Evolutionary conservation across 2,797 vertebrate species (phyloP), one percentile per base, ranked within the genome.

Genomic region (Sebastes minor): DNA sequence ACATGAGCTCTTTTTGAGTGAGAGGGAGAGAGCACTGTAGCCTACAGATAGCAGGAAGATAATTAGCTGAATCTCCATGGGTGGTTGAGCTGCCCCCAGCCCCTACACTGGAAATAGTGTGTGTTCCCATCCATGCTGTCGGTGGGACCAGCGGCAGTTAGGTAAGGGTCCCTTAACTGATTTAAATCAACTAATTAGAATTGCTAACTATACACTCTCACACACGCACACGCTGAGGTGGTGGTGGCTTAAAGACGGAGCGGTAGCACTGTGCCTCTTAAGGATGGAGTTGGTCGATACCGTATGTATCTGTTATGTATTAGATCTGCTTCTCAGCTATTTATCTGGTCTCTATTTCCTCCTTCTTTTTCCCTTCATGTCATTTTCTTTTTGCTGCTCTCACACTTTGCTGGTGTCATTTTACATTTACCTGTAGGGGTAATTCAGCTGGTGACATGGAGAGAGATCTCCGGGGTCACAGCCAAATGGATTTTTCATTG

Each of bases 41-140:
- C 73, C 82, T 71, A 82, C 87, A 89, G 91, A 84, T 83, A 86
- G 81, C 59, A 81, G 74, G 68, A 71, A 91, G 86, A 94, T 91
- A 91, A 94, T 94, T 91, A 93, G 86, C 57, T 81, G 61, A 91
- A 85, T 88, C 90, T 91, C 90, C 64, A 81, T 52, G 88, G 92
- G 88, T 86, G 83, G 80, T 28, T 80, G 85, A 82, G 76, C 67
- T 42, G 52, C 88, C 88, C 81, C 35, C 62, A 88, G 88, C 81
- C 74, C 62, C 66, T 6, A 5, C 38, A 56, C 75, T 88, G 76
- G 84, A 92, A 86, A 82, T 81, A 79, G 86, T 73, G 68, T 70
- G 82, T 57, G 72, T 83, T 91, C 85, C 77, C 71, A 82, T 86
- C 89, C 77, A 81, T 83, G 83, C 83, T 89, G 84, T 86, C 64